These are phyloP conservation scores for Phthorimaea operculella DNA, from an alignment of 1,140 invertebrate species.

Conservation along the genomic window DNA sequence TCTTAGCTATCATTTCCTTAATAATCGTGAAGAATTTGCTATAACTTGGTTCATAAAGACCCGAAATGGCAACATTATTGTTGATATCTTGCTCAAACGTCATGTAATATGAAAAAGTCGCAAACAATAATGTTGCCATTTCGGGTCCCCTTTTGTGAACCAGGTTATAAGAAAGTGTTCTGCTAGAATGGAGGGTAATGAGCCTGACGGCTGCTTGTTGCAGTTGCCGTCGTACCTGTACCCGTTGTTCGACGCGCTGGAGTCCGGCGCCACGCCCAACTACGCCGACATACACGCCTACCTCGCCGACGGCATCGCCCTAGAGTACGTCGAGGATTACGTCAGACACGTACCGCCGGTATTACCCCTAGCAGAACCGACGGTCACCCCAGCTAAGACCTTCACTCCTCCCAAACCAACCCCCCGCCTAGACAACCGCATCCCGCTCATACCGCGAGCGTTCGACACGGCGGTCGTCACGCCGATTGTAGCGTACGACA, in stretches of 20 bases:
- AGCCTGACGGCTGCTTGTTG: slow-evolving; percentile 23
- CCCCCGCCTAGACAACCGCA: background rate
- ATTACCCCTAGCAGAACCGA: background rate
- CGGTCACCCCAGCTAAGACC: background rate
- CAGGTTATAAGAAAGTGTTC: too few relatives aligned
- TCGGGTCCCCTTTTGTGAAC: too few relatives aligned
- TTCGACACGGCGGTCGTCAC: background rate
- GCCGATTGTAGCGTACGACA: background rate
- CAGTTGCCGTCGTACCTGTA: slow-evolving; percentile 47
- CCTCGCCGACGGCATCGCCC: slow-evolving; percentile 41
- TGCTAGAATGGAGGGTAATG: background rate
- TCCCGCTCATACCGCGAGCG: background rate
- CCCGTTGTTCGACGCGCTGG: slow-evolving; percentile 46
- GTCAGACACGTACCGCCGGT: slow-evolving; percentile 31
- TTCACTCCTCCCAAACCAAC: background rate
- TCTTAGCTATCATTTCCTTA: too few relatives aligned
- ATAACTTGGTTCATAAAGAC: too few relatives aligned
- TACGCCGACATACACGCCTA: slow-evolving; percentile 41
- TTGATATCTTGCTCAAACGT: too few relatives aligned
- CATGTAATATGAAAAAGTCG: too few relatives aligned
- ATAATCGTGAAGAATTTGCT: too few relatives aligned
- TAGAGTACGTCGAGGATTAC: slow-evolving; percentile 42
- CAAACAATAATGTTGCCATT: too few relatives aligned
- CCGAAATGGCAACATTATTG: too few relatives aligned
- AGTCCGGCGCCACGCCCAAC: slow-evolving; percentile 46